Evolutionary conservation across 2,113 vertebrate genomes (phyloP).

Genomic region (Bubalus kerabau): DNA sequence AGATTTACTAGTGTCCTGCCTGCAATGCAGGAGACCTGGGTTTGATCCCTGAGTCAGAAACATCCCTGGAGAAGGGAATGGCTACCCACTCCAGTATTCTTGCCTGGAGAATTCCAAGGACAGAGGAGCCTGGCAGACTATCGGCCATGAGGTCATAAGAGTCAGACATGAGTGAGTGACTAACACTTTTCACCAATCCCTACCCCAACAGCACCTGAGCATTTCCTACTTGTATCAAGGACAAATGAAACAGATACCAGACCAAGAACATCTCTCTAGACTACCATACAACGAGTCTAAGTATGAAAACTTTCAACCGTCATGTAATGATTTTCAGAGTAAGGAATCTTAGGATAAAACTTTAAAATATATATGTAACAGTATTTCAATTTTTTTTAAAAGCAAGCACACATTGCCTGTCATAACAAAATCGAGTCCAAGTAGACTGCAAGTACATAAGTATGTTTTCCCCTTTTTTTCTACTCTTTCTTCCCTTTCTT

Average conservation of each 20-base stretch:
- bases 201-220: fast-evolving
- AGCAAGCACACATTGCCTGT: neutral
- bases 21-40: neutral
- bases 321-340: neutral
- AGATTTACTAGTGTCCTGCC: neutral
- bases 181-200: neutral
- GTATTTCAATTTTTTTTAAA: neutral
- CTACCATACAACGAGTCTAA: neutral
- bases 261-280: neutral
- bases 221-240: neutral
- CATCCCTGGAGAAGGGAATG: neutral
- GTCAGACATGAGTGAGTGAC: neutral
- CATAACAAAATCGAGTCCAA: neutral
- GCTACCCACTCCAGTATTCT: neutral
- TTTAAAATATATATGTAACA: neutral
- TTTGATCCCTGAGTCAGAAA: neutral
- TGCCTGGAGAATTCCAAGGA: neutral
- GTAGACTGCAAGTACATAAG: neutral
- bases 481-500: neutral
- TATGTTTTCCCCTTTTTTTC: neutral
- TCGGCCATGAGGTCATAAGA: neutral
- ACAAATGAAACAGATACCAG: neutral
- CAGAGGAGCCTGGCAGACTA: neutral
- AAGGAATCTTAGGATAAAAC: neutral
- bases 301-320: neutral